These are phyloP conservation scores for Ginglymostoma cirratum DNA, from an alignment of 2,113 vertebrate species.

Conservation along the genomic window DNA sequence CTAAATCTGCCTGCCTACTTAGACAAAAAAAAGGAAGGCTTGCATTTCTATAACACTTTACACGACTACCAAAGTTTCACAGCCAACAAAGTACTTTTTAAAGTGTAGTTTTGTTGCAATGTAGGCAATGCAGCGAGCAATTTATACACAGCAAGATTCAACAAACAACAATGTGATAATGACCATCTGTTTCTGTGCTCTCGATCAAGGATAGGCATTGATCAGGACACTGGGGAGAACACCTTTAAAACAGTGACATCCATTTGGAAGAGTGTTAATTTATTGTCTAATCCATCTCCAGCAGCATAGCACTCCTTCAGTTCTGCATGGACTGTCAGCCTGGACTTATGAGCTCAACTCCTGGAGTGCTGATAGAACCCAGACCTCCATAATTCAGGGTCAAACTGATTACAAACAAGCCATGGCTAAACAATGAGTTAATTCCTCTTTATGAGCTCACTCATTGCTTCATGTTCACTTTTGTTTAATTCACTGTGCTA, in stretches of 20 bases:
- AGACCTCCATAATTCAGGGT: neutral
- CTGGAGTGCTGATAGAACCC: neutral
- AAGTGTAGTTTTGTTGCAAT: neutral
- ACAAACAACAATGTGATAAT: neutral
- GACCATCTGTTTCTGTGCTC: neutral
- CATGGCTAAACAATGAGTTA: constrained; percentile 11
- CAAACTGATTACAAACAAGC: neutral
- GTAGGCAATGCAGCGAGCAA: neutral
- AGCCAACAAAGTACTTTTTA: neutral
- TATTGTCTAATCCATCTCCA: neutral
- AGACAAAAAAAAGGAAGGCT: neutral
- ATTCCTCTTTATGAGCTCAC: constrained; percentile 25
- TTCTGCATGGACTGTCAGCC: neutral
- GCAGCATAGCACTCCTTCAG: neutral
- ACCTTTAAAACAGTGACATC: neutral
- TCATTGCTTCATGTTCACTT: accelerated
- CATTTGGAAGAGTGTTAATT: neutral
- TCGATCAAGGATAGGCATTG: neutral
- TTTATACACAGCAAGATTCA: neutral
- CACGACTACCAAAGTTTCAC: neutral
- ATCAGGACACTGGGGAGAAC: neutral
- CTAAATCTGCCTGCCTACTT: constrained; percentile 34
- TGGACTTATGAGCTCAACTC: neutral
- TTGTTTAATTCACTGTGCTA: too few species aligned
- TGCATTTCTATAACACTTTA: neutral